Base-by-base conservation (phyloP, 2,113 vertebrate genomes). In the Pyxicephalus adspersus region DNA sequence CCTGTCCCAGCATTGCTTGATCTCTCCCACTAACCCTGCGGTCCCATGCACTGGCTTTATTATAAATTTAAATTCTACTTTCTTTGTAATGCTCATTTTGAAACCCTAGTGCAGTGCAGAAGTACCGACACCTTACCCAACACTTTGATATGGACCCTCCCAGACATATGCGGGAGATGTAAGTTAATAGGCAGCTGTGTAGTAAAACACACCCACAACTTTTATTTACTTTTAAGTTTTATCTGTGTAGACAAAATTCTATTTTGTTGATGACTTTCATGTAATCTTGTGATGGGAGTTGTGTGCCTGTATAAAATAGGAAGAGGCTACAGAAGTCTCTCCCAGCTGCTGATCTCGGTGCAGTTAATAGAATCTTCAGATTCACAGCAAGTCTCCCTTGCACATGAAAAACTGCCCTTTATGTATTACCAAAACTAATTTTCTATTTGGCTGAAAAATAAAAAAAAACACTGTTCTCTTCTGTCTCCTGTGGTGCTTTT, bases 391-490 rank as follows among this genome's bases (percentile, higher is more conserved):
- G 94, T 93, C 92, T 90, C 91, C 92, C 92, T 93, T 94, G 91
- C 91, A 93, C 88, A 94, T 94, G 94, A 94, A 96, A 96, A 94
- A 93, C 92, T 90, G 92, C 95, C 94, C 94, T 97, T 98, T 98
- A 96, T 98, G 93, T 95, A 90, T 94, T 94, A 95, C 95, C 94
- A 97, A 94, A 98, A 96, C 96, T 96, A 93, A 97, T 98, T 97
- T 98, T 98, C 95, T 94, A 93, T 91, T 92, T 92, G 93, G 94
- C 94, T 97, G 95, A 95, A 96, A 96, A 68, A 78, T 20, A 67
- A 79, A 93, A 94, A 94, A 94, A 95, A 94, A 93, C 91, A 93
- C 94, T 95, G 91, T 91, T 94, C 94, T 92, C 92, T 93, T 94
- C 93, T 92, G 87, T 91, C 94, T 93, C 96, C 95, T 89, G 93